A percentile compares a stretch with the other conserved stretches of the same genome.
Conservation (phyloP, 2,113 vertebrate genomes). For the Podilymbus podiceps region DNA sequence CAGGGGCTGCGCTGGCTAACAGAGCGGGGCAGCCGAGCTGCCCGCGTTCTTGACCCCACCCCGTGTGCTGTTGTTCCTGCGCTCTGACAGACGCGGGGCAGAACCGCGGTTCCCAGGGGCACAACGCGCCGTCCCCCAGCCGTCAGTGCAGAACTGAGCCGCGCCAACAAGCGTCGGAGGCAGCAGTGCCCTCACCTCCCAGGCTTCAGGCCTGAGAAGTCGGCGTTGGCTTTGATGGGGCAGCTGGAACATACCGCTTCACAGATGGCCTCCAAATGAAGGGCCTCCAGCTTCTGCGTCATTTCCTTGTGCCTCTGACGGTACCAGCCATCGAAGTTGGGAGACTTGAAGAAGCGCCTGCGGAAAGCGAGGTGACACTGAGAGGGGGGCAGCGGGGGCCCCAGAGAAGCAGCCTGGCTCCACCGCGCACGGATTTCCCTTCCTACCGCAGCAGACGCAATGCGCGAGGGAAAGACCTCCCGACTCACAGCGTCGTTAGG, state of each 20-base stretch:
- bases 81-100: not conserved
- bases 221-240: accelerated
- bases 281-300: slow-evolving; percentile 88
- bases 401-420: not conserved
- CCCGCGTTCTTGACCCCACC: not conserved
- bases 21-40: not conserved
- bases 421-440: accelerated
- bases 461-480: not conserved
- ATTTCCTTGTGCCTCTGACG: slow-evolving; percentile 89
- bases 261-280: slow-evolving; percentile 89
- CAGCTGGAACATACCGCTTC: slow-evolving; percentile 78
- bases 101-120: not conserved
- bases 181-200: not conserved
- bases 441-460: not conserved
- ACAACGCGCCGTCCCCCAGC: not conserved
- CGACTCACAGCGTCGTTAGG: not conserved
- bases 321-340: slow-evolving; percentile 95
- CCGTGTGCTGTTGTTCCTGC: accelerated
- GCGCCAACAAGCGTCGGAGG: accelerated
- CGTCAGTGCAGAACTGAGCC: accelerated
- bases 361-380: not conserved
- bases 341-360: slow-evolving; percentile 91
- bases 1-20: not conserved
- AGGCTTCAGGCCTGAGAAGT: not conserved
- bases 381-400: not conserved